Conservation (phyloP, 2,113 vertebrate species). For the Murina feae region DNA sequence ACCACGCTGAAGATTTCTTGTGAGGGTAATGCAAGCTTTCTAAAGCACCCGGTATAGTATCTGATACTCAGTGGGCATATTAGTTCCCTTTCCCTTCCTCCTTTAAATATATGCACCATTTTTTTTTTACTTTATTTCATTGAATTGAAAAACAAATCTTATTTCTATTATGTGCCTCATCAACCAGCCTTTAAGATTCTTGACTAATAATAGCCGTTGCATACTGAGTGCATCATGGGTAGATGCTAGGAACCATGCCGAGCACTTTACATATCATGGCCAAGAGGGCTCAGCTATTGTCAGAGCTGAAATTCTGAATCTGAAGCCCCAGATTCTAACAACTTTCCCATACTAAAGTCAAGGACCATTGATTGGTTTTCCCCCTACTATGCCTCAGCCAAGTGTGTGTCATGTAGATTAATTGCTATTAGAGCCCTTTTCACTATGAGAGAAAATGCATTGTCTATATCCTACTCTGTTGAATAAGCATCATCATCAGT, state of each 20-base stretch:
- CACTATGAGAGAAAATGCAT: neutral
- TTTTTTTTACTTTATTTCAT: neutral
- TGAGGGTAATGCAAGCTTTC: neutral
- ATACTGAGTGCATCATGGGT: neutral
- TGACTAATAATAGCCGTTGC: neutral
- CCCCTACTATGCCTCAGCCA: neutral
- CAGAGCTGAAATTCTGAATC: neutral
- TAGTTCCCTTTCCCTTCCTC: neutral
- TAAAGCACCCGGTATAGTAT: neutral
- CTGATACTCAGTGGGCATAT: neutral
- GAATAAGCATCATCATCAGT: neutral
- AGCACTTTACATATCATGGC: neutral
- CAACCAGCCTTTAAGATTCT: neutral
- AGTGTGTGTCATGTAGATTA: neutral
- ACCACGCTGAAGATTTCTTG: neutral
- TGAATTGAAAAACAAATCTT: neutral
- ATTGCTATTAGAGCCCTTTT: neutral
- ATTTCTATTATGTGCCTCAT: neutral
- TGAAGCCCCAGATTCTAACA: neutral
- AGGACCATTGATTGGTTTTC: neutral
- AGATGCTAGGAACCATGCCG: neutral
- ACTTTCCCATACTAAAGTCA: neutral
- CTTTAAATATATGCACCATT: neutral
- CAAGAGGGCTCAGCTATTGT: neutral
- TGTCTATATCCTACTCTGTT: neutral